phyloP scores from a whole-genome alignment of 2,888 invertebrate genomes.

The Fabriciana adippe region DNA sequence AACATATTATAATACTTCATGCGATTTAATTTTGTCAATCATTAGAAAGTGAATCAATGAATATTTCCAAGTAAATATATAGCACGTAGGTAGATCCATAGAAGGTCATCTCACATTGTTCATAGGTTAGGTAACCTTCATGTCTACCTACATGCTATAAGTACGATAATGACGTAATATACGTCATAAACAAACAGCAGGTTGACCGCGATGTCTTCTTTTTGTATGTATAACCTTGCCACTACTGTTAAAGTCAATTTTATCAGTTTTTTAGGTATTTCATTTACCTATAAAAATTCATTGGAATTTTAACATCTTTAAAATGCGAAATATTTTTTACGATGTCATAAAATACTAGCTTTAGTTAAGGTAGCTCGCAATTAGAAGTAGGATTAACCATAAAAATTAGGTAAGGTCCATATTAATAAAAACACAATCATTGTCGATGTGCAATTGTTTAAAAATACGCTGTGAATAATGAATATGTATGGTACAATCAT shows the following conservation, averaged over 20 bases:
- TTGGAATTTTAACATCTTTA: background rate
- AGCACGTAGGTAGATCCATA: conserved; percentile 34
- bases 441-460: conserved; percentile 49
- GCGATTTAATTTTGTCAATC: background rate
- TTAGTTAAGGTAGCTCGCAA: no score
- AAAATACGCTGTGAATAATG: conserved; percentile 63
- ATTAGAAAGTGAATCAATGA: background rate
- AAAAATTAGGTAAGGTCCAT: no score
- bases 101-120: conserved; percentile 40
- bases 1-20: no score
- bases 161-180: conserved; percentile 37
- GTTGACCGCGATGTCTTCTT: conserved; percentile 21
- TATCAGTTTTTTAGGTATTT: conserved; percentile 1
- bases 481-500: conserved; percentile 49
- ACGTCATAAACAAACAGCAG: conserved; percentile 37
- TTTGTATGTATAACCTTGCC: conserved; percentile 21
- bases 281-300: background rate
- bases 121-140: conserved; percentile 39
- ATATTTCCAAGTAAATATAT: background rate
- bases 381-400: no score
- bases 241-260: conserved; percentile 14
- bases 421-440: conserved; percentile 24
- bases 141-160: conserved; percentile 36
- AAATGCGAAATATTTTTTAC: no score
- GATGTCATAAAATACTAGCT: no score